Evolutionary conservation across 2,888 invertebrate species (phyloP).

Genomic region (Apamea epomidion): DNA sequence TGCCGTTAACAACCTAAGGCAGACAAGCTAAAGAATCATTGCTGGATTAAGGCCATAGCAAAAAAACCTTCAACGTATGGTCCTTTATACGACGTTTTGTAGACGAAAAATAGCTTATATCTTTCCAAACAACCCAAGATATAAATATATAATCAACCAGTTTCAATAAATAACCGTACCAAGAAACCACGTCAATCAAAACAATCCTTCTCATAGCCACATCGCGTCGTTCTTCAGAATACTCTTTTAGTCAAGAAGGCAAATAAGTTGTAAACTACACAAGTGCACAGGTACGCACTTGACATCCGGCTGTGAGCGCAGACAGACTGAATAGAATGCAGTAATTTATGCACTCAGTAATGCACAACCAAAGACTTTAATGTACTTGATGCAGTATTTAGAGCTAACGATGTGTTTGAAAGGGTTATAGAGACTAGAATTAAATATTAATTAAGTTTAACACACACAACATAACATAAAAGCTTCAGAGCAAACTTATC

Average conservation of each 20-base stretch:
- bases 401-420: background rate
- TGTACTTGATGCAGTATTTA: slow-evolving; percentile 8
- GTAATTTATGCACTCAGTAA: slow-evolving; percentile 1
- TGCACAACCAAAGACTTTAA: background rate
- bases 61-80: background rate
- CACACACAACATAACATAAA: no score
- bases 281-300: slow-evolving; percentile 8
- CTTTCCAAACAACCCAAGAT: no score
- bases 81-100: background rate
- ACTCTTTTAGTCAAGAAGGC: slow-evolving; percentile 23
- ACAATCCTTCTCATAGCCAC: background rate
- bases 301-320: slow-evolving; percentile 49
- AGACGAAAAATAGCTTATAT: background rate
- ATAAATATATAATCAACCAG: background rate
- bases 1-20: background rate
- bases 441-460: no score
- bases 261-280: slow-evolving; percentile 49
- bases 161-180: background rate
- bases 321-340: slow-evolving; percentile 23
- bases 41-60: background rate
- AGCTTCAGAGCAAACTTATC: no score
- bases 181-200: background rate
- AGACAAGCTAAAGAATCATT: background rate
- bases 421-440: no score
- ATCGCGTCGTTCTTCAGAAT: slow-evolving; percentile 36